Evolutionary conservation across 1,140 invertebrate genomes (phyloP).

Genomic region (Augochlora pura): DNA sequence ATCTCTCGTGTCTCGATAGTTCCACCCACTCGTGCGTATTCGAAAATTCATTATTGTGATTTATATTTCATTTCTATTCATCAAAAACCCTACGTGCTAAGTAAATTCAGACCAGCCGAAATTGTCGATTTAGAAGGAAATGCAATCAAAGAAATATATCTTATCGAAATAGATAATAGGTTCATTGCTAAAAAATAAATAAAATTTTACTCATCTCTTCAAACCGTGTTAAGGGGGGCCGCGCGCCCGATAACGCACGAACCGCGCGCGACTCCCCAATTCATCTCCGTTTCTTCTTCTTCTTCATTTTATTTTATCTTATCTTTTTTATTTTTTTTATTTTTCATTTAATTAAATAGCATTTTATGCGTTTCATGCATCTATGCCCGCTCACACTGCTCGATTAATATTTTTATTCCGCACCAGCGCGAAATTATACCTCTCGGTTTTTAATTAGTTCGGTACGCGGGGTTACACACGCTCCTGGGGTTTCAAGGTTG

Average conservation of each 20-base stretch:
- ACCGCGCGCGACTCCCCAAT: constrained; percentile 24
- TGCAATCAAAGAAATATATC: constrained; percentile 66
- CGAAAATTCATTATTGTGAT: constrained; percentile 62
- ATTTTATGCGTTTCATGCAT: constrained; percentile 64
- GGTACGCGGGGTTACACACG: constrained; percentile 18
- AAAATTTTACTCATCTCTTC: constrained; percentile 67
- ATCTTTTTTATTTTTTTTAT: constrained; percentile 13
- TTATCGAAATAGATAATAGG: constrained; percentile 71
- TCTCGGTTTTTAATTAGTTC: constrained; percentile 46
- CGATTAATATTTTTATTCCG: constrained; percentile 66
- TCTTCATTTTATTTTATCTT: constrained; percentile 23
- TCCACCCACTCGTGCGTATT: constrained; percentile 48
- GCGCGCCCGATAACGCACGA: constrained; percentile 48
- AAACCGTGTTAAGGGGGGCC: constrained; percentile 42
- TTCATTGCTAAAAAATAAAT: constrained; percentile 75
- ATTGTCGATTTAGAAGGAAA: constrained; percentile 73
- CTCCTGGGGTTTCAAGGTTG: constrained; percentile 26
- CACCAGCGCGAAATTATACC: constrained; percentile 75
- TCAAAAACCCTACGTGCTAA: constrained; percentile 74
- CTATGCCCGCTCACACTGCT: constrained; percentile 43
- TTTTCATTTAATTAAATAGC: constrained; percentile 65
- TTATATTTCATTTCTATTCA: constrained; percentile 68
- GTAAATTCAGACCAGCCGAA: constrained; percentile 79
- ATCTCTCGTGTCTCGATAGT: constrained; percentile 37
- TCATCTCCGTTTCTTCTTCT: constrained; percentile 13